Evolutionary conservation across 2,797 vertebrate genomes (phyloP).

Genomic region (Falco peregrinus): DNA sequence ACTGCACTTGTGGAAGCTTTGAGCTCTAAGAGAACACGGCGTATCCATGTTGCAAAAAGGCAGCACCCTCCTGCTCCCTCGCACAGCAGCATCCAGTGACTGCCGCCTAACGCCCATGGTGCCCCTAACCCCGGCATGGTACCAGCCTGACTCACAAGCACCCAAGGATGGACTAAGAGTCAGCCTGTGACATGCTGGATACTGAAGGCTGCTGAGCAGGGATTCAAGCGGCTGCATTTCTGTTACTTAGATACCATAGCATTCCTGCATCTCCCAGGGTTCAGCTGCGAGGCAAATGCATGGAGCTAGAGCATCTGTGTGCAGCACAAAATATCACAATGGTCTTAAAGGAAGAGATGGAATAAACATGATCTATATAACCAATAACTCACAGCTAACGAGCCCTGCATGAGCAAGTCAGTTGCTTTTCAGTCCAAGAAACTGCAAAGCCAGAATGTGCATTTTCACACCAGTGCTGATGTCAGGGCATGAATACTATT

Average conservation of each 20-base stretch:
- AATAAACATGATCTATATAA: not conserved
- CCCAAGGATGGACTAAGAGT: not conserved
- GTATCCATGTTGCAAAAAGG: not conserved
- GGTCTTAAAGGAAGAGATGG: not conserved
- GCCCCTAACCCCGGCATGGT: not conserved
- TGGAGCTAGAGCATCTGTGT: not conserved
- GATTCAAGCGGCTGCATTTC: not conserved
- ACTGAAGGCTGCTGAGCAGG: not conserved
- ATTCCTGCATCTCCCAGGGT: not conserved
- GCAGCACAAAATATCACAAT: not conserved
- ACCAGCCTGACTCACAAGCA: not conserved
- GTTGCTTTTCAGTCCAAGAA: not conserved
- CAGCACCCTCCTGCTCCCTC: not conserved
- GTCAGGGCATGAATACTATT: not conserved
- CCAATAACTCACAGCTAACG: not conserved
- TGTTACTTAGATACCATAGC: not conserved
- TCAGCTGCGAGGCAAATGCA: not conserved
- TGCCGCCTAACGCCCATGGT: not conserved
- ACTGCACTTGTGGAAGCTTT: not conserved
- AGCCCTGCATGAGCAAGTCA: not conserved
- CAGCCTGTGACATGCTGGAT: not conserved
- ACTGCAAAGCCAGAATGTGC: not conserved
- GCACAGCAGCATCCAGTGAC: not conserved
- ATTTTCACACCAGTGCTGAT: not conserved
- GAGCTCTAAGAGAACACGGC: not conserved